These are phyloP conservation scores for Phrynocephalus vlangalii DNA, from an alignment of 2,797 vertebrate species.

Conservation along the genomic window DNA sequence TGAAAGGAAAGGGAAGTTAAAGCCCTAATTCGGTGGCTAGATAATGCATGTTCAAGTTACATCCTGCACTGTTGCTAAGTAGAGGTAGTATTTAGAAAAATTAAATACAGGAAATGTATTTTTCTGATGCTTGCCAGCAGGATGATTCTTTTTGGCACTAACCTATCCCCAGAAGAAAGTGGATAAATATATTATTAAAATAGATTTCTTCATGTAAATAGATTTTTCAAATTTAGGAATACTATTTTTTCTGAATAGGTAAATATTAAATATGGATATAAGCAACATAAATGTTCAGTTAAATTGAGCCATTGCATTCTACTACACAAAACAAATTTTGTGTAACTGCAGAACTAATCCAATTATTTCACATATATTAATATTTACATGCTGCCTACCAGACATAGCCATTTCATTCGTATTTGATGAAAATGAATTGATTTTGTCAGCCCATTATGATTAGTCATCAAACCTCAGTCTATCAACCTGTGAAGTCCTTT, in stretches of 20 bases:
- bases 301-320: neutral
- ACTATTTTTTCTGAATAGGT: neutral
- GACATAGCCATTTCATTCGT: neutral
- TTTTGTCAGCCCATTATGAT: neutral
- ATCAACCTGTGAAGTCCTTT: neutral
- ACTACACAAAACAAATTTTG: neutral
- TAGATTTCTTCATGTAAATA: neutral
- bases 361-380: neutral
- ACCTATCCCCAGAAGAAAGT: neutral
- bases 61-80: neutral
- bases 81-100: neutral
- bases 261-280: neutral
- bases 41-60: neutral
- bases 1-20: neutral
- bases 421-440: neutral
- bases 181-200: neutral
- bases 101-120: conserved; percentile 5
- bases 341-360: neutral
- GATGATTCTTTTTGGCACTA: neutral
- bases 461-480: neutral
- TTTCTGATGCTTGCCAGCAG: neutral
- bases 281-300: neutral
- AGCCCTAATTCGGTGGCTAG: neutral
- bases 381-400: neutral
- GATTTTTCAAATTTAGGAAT: neutral